A percentile compares a stretch with the other conserved stretches of the same genome.
Conservation (phyloP, 2,113 vertebrate genomes). For the Alethe diademata region DNA sequence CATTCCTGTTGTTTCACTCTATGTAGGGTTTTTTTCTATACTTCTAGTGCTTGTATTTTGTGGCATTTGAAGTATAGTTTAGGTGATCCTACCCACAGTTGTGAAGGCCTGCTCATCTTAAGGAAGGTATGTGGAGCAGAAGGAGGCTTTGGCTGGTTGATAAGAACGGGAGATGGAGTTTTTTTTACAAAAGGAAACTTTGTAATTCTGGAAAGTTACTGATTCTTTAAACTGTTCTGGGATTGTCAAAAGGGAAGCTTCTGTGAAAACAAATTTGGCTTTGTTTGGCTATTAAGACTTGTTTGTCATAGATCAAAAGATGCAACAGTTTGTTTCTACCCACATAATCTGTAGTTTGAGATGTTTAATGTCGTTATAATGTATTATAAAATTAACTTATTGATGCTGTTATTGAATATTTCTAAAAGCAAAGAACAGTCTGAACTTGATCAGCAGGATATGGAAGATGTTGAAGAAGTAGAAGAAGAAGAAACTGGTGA, state of each 20-base stretch:
- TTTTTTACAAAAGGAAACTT: neutral
- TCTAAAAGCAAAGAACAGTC: slow-evolving; percentile 91
- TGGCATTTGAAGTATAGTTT: neutral
- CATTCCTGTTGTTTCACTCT: neutral
- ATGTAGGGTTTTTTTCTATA: neutral
- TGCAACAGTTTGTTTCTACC: neutral
- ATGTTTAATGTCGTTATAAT: neutral
- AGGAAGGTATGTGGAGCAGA: neutral
- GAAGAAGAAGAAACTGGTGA: slow-evolving; percentile 94
- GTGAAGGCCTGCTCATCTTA: neutral
- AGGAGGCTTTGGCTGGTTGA: neutral
- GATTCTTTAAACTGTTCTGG: neutral
- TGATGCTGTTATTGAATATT: neutral
- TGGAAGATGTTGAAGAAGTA: slow-evolving; percentile 98
- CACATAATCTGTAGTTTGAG: neutral
- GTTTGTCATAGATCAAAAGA: neutral
- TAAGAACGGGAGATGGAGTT: neutral
- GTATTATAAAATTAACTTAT: neutral
- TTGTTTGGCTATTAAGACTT: neutral
- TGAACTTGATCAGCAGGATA: slow-evolving; percentile 95
- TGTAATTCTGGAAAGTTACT: neutral
- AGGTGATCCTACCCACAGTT: neutral
- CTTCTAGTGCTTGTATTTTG: neutral
- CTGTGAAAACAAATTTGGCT: neutral
- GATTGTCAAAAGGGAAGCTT: neutral